Base-by-base conservation (phyloP, 2,113 vertebrate genomes). In the Egretta garzetta region DNA sequence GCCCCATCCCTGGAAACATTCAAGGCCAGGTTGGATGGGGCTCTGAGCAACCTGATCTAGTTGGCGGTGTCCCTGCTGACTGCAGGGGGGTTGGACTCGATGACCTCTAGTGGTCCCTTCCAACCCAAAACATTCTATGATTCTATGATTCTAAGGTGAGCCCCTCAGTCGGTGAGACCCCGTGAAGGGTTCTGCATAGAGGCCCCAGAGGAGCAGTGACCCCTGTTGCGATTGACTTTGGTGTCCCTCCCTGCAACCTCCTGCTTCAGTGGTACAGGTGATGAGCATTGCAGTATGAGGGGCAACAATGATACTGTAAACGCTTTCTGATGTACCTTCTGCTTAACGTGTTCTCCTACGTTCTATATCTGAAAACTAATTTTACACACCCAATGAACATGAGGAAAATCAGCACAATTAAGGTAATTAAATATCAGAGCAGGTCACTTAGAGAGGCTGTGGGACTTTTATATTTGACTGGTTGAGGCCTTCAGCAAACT, bases 301-400 rank as follows among this genome's bases (percentile, higher is more conserved):
- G 7, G 1, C 82, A 79, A 35, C 68, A 24, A 20, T 98, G 97
- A 98, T 97, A 87, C 97, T 97, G 97, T 95, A 98, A 98, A 97
- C 97, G 94, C 95, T 96, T 97, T 96, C 90, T 97, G 97, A 97
- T 98, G 93, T 95, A 85, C 96, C 68, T 41, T 9, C 9, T 50
- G 18, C 18, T 39, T 23, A 24, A 16, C 4, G 1, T 13, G 10
- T 13, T 32, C 6, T 55, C 3, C 7, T 7, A 19, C 43, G 17
- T 5, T 1, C 7, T 37, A 1, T 0, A 6, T 10, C 2, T 63
- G 1, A 74, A 67, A 33, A 1, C 1, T 55, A 2, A 3, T 47
- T 67, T 58, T 55, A 4, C 0, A 0, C 33, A 1, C 0, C 0
- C 30, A 4, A 5, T 14, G 9, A 27, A 4, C 10, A 0, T 1